phyloP scores from a whole-genome alignment of 2,888 invertebrate genomes.

The Limenitis camilla region DNA sequence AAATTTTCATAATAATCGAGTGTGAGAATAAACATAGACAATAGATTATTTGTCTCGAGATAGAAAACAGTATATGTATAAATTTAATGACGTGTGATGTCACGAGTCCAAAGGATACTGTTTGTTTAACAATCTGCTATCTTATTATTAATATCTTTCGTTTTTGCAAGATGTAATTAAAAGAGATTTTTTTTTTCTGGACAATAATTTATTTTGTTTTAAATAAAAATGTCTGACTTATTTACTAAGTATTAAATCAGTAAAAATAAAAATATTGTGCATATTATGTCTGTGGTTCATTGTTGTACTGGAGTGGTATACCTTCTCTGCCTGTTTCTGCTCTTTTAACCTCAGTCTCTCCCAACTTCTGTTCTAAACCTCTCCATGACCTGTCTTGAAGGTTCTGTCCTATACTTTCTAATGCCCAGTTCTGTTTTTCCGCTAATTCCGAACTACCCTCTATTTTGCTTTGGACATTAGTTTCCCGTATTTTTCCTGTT shows the following conservation, averaged over 20 bases:
- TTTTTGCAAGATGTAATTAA: too few relatives aligned
- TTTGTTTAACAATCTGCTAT: too few relatives aligned
- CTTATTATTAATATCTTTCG: too few relatives aligned
- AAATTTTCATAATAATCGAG: too few relatives aligned
- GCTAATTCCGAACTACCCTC: conserved; percentile 49
- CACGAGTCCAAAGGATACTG: too few relatives aligned
- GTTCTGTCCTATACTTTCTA: conserved; percentile 77
- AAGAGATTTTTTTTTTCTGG: too few relatives aligned
- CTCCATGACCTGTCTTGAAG: conserved; percentile 84
- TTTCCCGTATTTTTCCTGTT: conserved; percentile 79
- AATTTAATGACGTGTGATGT: too few relatives aligned
- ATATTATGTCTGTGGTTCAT: conserved; percentile 62
- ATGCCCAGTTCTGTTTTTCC: conserved; percentile 68
- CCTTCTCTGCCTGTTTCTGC: conserved; percentile 84
- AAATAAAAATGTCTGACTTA: not conserved
- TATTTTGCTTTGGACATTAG: conserved; percentile 43
- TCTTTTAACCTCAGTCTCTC: conserved; percentile 79
- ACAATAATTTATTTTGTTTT: not conserved
- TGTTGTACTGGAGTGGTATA: conserved; percentile 80
- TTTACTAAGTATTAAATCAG: conserved; percentile 11
- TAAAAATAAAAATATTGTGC: conserved; percentile 14
- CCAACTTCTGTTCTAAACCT: conserved; percentile 88
- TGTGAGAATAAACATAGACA: too few relatives aligned
- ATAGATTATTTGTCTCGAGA: too few relatives aligned
- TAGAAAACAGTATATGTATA: too few relatives aligned